Evolutionary conservation across 2,113 vertebrate species (phyloP).

Genomic region (Polyodon spathula): DNA sequence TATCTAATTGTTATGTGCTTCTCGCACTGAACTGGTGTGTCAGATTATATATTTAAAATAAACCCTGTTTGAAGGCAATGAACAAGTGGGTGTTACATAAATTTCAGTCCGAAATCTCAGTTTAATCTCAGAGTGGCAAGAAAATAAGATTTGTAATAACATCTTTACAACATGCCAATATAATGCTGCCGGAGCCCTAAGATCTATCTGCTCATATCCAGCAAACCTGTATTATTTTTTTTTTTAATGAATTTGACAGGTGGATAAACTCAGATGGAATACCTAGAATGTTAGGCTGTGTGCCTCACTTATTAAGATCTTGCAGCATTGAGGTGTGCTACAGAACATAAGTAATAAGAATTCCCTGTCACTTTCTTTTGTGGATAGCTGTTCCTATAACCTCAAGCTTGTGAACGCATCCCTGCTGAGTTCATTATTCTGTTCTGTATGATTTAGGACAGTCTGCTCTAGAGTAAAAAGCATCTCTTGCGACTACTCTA

Average conservation of each 20-base stretch:
- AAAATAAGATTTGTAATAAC: too few species aligned
- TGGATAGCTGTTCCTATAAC: background rate
- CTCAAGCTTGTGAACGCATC: background rate
- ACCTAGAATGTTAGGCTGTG: too few species aligned
- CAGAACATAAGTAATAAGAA: background rate
- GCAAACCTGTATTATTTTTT: too few species aligned
- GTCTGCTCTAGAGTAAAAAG: background rate
- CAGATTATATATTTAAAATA: too few species aligned
- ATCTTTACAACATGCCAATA: background rate
- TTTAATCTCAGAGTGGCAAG: too few species aligned
- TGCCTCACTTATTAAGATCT: background rate
- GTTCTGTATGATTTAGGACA: background rate
- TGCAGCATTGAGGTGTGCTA: background rate
- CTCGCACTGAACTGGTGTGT: too few species aligned
- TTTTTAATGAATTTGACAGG: background rate
- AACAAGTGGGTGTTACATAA: too few species aligned
- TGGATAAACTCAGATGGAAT: background rate
- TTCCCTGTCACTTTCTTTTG: background rate
- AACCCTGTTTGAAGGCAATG: too few species aligned
- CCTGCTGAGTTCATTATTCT: background rate
- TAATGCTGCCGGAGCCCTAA: too few species aligned
- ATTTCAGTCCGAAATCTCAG: too few species aligned
- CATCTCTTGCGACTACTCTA: background rate
- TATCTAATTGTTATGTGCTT: too few species aligned
- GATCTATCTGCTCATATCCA: too few species aligned